Percentiles rank a stretch among this genome's conserved stretches.
Evolutionary conservation across 2,113 vertebrate species (phyloP).

Genomic region (Mesitornis unicolor): DNA sequence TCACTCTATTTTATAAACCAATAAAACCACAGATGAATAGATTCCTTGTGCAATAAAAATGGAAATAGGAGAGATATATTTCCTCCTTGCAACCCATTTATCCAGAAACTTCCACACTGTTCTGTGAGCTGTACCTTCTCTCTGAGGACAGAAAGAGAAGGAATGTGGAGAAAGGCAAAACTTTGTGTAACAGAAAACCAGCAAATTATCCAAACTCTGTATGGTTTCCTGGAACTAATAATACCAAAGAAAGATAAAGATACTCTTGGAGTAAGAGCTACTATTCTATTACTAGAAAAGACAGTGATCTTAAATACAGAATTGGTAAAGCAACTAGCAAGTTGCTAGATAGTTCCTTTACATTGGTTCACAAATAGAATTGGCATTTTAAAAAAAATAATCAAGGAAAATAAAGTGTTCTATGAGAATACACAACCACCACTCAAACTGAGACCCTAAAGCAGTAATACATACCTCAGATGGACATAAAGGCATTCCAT

Average conservation of each 20-base stretch:
- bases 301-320: neutral
- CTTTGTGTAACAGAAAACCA: neutral
- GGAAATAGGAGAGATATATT: neutral
- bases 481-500: neutral
- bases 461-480: neutral
- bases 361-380: neutral
- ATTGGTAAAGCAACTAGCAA: neutral
- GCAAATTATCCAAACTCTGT: neutral
- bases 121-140: neutral
- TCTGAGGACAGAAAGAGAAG: neutral
- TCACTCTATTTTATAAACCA: conserved; percentile 7
- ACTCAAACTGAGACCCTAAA: neutral
- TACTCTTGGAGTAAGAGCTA: neutral
- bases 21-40: conserved; percentile 15
- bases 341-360: too few relatives aligned
- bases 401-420: neutral
- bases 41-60: conserved; percentile 22
- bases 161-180: neutral
- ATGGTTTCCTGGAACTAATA: neutral
- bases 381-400: neutral
- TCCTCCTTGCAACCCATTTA: neutral
- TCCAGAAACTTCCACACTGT: neutral
- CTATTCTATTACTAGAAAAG: neutral
- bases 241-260: neutral
- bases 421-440: neutral